A percentile compares a stretch with the other conserved stretches of the same genome.
These are phyloP conservation scores for Porites evermanni DNA, from an alignment of 92 coral and sea anemone genomes.

Conservation along the genomic window DNA sequence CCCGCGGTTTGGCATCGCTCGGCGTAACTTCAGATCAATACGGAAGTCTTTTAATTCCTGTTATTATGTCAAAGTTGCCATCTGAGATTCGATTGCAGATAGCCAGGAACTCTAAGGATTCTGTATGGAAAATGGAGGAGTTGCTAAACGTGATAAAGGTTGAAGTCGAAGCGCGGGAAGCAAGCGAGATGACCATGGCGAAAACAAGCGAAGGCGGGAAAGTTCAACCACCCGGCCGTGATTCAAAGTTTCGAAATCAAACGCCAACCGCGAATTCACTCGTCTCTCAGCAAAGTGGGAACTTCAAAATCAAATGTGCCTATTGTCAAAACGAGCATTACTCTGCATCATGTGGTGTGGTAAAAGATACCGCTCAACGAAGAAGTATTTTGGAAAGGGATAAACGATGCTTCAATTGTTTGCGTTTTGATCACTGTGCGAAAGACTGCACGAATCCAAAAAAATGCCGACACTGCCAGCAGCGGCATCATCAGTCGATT, in stretches of 20 bases:
- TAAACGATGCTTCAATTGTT: constrained; percentile 48
- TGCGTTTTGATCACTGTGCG: constrained; percentile 14
- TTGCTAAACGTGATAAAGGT: constrained; percentile 44
- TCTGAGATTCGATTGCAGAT: constrained; percentile 45
- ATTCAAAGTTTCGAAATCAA: constrained; percentile 1
- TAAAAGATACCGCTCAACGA: constrained; percentile 13
- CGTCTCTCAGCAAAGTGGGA: background rate
- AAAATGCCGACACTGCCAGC: constrained; percentile 43
- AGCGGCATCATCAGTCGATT: constrained; percentile 54
- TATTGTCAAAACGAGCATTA: constrained; percentile 14
- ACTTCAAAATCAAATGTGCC: constrained; percentile 24
- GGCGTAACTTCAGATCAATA: constrained; percentile 48
- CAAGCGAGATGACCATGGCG: constrained; percentile 32
- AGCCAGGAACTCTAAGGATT: constrained; percentile 42
- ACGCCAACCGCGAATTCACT: background rate
- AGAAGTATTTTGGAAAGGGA: constrained; percentile 41
- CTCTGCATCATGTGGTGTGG: constrained; percentile 17
- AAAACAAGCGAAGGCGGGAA: background rate
- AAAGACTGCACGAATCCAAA: constrained; percentile 14
- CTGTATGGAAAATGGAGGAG: constrained; percentile 57
- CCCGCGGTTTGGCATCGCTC: constrained; percentile 44
- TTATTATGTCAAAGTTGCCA: constrained; percentile 54
- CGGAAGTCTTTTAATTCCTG: constrained; percentile 57
- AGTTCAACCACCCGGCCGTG: constrained; percentile 6
- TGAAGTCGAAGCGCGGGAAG: constrained; percentile 53